Percentiles rank a stretch among this genome's conserved stretches.
These are phyloP conservation scores for Onchidella celtica DNA, from an alignment of 2,888 invertebrate genomes.

Conservation along the genomic window DNA sequence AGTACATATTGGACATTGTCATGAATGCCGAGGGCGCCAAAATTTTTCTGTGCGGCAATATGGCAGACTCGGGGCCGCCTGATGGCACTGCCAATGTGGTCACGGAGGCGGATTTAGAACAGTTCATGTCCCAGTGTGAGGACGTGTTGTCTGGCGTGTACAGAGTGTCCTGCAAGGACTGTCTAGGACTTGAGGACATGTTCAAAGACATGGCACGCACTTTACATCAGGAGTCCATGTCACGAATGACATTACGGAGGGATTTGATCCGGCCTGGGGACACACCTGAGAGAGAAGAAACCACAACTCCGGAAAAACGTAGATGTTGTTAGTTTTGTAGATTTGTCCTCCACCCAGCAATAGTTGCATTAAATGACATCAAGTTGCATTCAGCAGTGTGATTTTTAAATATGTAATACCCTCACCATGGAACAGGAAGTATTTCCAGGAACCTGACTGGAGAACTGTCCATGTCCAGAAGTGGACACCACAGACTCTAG, in stretches of 20 bases:
- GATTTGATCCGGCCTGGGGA: slow-evolving; percentile 69
- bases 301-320: slow-evolving; percentile 56
- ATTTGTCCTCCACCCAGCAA: no score
- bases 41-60: slow-evolving; percentile 96
- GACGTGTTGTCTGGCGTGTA: slow-evolving; percentile 93
- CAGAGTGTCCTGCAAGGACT: slow-evolving; percentile 93
- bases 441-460: no score
- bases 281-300: slow-evolving; percentile 60
- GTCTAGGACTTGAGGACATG: slow-evolving; percentile 93
- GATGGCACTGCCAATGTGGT: slow-evolving; percentile 87
- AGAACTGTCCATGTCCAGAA: no score
- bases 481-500: no score
- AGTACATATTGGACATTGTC: slow-evolving; percentile 95
- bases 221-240: slow-evolving; percentile 66
- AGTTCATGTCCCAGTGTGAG: slow-evolving; percentile 92
- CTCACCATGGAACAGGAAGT: no score
- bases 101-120: slow-evolving; percentile 92
- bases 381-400: no score
- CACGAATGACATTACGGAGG: slow-evolving; percentile 67
- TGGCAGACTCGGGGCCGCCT: slow-evolving; percentile 85
- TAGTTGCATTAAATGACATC: no score
- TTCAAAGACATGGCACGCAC: slow-evolving; percentile 89
- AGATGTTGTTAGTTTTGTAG: slow-evolving; percentile 67
- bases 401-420: no score
- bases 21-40: slow-evolving; percentile 92